These are phyloP conservation scores for Drosophila burlai DNA, from an alignment of 1,140 invertebrate genomes.

Conservation along the genomic window DNA sequence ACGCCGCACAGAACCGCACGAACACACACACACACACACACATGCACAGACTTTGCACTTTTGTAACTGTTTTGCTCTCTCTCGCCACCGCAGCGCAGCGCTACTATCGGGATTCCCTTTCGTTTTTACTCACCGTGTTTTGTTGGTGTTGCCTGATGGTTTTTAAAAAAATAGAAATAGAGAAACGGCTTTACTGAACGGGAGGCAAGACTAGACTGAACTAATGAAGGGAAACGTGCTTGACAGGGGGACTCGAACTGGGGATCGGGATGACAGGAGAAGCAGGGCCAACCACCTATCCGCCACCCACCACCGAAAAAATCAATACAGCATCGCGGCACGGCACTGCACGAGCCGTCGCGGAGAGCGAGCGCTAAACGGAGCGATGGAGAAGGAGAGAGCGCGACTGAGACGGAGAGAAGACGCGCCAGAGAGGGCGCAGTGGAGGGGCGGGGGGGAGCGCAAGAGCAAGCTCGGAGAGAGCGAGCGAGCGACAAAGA, in stretches of 20 bases:
- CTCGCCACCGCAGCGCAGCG: neutral
- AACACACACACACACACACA: constrained; percentile 22
- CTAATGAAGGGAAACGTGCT: neutral
- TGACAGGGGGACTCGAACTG: neutral
- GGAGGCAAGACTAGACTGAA: constrained; percentile 3
- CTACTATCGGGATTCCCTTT: constrained; percentile 3
- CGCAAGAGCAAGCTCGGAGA: constrained; percentile 1
- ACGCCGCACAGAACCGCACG: constrained; percentile 3
- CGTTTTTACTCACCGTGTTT: neutral
- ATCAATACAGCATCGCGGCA: constrained; percentile 78
- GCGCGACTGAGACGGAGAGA: constrained; percentile 22
- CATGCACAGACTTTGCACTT: constrained; percentile 34
- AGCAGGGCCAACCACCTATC: constrained; percentile 25
- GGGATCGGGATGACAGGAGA: constrained; percentile 4
- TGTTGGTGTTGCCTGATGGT: constrained; percentile 5
- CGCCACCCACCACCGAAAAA: constrained; percentile 53
- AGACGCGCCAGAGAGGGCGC: constrained; percentile 23
- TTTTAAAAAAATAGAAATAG: constrained; percentile 36
- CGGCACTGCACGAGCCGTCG: constrained; percentile 52
- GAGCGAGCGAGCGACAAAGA: constrained; percentile 11
- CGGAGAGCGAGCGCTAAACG: constrained; percentile 20
- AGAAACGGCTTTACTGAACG: constrained; percentile 14
- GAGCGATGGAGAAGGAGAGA: constrained; percentile 25
- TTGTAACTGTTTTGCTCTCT: constrained; percentile 23
- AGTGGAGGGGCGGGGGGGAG: constrained; percentile 11